Percentiles rank a stretch among this genome's conserved stretches.
Conservation (phyloP, 2,888 invertebrate genomes). For the Ophraella communa region DNA sequence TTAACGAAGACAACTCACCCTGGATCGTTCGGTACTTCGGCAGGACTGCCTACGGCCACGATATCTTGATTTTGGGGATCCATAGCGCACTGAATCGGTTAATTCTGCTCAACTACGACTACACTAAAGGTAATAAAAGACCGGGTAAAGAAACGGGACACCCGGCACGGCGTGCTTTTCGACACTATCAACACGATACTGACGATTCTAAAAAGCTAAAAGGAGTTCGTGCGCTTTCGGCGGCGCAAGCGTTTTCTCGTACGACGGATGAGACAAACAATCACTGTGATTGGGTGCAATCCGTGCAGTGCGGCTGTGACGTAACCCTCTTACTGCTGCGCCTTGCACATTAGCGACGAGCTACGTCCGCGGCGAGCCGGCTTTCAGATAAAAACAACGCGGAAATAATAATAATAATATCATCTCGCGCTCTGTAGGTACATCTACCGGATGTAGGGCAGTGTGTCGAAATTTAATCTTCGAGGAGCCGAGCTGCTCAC, state of each 20-base stretch:
- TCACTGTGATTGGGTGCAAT: conserved; percentile 61
- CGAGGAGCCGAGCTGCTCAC: not conserved
- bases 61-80: conserved; percentile 82
- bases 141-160: conserved; percentile 66
- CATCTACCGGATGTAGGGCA: conserved; percentile 48
- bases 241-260: conserved; percentile 51
- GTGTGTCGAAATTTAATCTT: conserved; percentile 35
- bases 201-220: conserved; percentile 51
- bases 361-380: conserved; percentile 28
- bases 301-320: conserved; percentile 59
- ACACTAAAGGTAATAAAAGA: conserved; percentile 62
- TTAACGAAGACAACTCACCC: conserved; percentile 69
- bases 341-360: conserved; percentile 42
- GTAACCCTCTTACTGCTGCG: conserved; percentile 47
- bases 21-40: conserved; percentile 93
- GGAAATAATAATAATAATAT: conserved; percentile 40
- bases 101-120: conserved; percentile 64
- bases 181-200: conserved; percentile 76
- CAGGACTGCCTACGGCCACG: conserved; percentile 78
- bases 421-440: conserved; percentile 17
- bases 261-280: conserved; percentile 51
- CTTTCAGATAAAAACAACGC: conserved; percentile 41
- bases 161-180: conserved; percentile 68
- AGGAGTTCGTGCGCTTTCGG: conserved; percentile 51
- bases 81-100: conserved; percentile 61